phyloP scores from a whole-genome alignment of 2,888 invertebrate species.

The Lycocerus yunnanus region DNA sequence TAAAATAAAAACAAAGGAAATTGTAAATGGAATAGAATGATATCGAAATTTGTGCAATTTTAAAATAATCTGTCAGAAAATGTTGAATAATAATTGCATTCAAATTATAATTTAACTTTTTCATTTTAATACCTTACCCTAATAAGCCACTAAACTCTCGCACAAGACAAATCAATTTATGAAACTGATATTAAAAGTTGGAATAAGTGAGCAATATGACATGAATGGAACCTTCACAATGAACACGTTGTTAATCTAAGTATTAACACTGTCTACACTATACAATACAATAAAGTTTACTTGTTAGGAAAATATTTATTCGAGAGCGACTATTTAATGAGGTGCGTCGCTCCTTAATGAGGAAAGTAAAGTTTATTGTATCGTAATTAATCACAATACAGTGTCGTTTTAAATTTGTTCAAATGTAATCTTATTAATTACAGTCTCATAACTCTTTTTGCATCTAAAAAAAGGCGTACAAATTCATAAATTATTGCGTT shows the following conservation, averaged over 20 bases:
- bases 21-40: background rate
- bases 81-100: background rate
- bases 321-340: background rate
- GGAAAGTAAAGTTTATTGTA: background rate
- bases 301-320: background rate
- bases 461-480: background rate
- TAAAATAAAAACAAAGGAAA: background rate
- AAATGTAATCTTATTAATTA: background rate
- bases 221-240: background rate
- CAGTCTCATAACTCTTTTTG: conserved; percentile 4
- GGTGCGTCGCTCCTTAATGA: background rate
- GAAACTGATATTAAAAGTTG: background rate
- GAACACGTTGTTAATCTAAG: background rate
- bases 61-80: background rate
- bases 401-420: background rate
- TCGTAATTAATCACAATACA: background rate
- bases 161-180: background rate
- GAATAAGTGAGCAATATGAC: background rate
- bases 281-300: background rate
- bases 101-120: background rate
- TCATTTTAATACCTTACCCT: background rate
- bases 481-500: background rate
- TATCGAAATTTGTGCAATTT: background rate
- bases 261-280: background rate
- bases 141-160: background rate